Evolutionary conservation across 2,113 vertebrate genomes (phyloP), one percentile per base, ranked within the genome.

Genomic region (Dromas ardeola): DNA sequence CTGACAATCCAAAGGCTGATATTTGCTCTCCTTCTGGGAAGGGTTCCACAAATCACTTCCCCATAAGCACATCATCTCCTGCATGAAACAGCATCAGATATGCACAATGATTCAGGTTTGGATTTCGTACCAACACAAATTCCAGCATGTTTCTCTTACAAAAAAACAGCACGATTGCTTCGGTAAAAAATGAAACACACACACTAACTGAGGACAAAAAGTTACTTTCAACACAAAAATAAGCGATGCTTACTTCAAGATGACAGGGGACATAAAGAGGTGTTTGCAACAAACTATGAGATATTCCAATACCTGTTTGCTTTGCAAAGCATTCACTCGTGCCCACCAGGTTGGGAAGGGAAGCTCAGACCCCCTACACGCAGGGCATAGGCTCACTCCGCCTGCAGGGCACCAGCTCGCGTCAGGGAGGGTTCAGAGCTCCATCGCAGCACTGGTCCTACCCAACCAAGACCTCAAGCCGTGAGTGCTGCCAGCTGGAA

Each of bases 341-440:
- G 7, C 11, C 36, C 32, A 5, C n/a, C 23, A 8, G 0, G 0
- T 2, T 14, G 20, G 40, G 52, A 20, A 45, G 27, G 7, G 27
- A 38, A 43, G 23, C 11, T 19, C 36, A 43, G 23, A 22, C 1
- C 13, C 12, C 17, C 26, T 4, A 19, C 17, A 7, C 0, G 4
- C 43, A 40, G 15, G 65, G 36, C 16, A 50, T 12, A 49, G 55
- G 45, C 6, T 63, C 21, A 1, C 21, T 36, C 50, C 17, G 20
- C n/a, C 19, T 4, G 16, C 20, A 3, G 2, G 20, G 47, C 11
- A 25, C 19, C 58, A 36, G 26, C 30, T 27, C 4, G 0, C 18
- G 4, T 3, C 19, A 34, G 45, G 45, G 15, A 52, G 8, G 12
- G 5, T 5, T n/a, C 40, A 9, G 19, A 34, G 45, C 55, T 62